Evolutionary conservation across 2,797 vertebrate genomes (phyloP).

Genomic region (Thaleichthys pacificus): DNA sequence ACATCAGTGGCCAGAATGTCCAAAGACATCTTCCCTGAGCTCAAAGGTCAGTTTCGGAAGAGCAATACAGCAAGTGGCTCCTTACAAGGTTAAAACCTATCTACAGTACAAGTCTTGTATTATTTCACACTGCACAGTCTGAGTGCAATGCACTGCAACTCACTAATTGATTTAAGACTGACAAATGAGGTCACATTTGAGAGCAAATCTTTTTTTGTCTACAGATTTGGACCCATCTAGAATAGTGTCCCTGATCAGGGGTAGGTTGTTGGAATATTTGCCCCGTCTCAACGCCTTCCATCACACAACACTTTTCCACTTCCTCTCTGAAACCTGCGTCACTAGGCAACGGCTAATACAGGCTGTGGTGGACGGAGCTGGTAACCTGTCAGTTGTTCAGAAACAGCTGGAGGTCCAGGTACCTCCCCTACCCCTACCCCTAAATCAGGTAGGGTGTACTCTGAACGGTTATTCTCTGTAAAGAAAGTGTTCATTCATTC

Average conservation of each 20-base stretch:
- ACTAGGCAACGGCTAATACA: constrained; percentile 40
- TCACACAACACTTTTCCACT: constrained; percentile 24
- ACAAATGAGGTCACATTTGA: neutral
- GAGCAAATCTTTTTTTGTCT: neutral
- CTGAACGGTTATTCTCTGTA: neutral
- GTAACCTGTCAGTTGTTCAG: neutral
- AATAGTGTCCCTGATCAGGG: constrained; percentile 29
- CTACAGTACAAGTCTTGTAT: no score
- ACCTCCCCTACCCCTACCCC: constrained; percentile 46
- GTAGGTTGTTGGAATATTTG: constrained; percentile 25
- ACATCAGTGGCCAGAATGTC: constrained; percentile 31
- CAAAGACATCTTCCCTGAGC: constrained; percentile 49
- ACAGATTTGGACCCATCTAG: constrained; percentile 26
- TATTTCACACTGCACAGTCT: no score
- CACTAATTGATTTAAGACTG: neutral
- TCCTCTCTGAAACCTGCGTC: constrained; percentile 40
- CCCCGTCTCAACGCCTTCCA: constrained; percentile 38
- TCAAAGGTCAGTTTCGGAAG: constrained; percentile 41
- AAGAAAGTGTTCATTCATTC: neutral
- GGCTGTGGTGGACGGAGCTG: constrained; percentile 28
- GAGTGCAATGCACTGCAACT: neutral
- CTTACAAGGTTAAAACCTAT: no score
- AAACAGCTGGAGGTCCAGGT: constrained; percentile 50
- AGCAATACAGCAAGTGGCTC: no score
- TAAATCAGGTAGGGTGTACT: constrained; percentile 43